These are phyloP conservation scores for Chloropsis hardwickii DNA, from an alignment of 2,113 vertebrate genomes.

Conservation along the genomic window DNA sequence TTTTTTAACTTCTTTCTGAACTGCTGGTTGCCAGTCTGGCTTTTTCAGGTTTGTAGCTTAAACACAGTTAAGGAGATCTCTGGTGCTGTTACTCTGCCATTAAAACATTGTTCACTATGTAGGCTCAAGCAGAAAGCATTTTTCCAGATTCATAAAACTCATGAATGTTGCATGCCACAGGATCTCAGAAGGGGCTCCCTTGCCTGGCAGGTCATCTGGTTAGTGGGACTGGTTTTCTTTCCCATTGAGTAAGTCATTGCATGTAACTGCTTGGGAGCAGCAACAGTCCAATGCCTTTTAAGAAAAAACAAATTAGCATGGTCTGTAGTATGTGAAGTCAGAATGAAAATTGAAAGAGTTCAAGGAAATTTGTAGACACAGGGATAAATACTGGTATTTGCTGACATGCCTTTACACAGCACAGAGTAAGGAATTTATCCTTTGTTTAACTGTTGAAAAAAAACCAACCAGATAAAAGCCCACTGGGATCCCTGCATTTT, in stretches of 20 bases:
- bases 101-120: neutral
- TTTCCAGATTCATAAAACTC: neutral
- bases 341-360: neutral
- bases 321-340: neutral
- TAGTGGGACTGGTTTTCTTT: neutral
- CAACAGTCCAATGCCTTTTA: neutral
- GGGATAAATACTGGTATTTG: neutral
- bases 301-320: neutral
- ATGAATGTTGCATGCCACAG: neutral
- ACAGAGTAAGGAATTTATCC: neutral
- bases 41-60: neutral
- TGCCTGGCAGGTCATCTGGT: neutral
- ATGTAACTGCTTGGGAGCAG: neutral
- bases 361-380: neutral
- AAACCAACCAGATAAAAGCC: neutral
- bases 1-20: neutral
- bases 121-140: neutral
- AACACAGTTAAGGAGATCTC: neutral
- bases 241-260: neutral
- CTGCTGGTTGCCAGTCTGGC: neutral
- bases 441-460: neutral
- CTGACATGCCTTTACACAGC: neutral
- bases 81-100: neutral
- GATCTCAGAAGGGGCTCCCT: neutral
- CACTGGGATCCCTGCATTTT: neutral